A percentile compares a stretch with the other conserved stretches of the same genome.
These are phyloP conservation scores for Papilio protenor DNA, from an alignment of 2,888 invertebrate species.

Conservation along the genomic window DNA sequence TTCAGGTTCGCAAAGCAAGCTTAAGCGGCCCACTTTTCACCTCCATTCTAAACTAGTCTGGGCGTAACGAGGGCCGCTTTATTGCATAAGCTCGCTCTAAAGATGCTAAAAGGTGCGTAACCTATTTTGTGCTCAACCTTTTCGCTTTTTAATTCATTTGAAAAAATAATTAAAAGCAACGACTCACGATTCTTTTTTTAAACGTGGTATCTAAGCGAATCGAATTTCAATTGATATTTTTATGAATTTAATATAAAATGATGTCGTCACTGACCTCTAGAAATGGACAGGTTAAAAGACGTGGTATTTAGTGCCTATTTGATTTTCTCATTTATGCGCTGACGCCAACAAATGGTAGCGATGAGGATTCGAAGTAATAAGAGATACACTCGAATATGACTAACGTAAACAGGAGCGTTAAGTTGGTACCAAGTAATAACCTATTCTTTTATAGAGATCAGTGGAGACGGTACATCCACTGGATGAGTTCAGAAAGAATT, in stretches of 20 bases:
- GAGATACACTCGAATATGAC: too few relatives aligned
- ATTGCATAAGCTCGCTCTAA: slow-evolving; percentile 41
- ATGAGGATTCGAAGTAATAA: too few relatives aligned
- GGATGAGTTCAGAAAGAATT: too few relatives aligned
- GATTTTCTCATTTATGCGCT: too few relatives aligned
- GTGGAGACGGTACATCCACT: too few relatives aligned
- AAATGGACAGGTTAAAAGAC: too few relatives aligned
- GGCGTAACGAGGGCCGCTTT: slow-evolving; percentile 40
- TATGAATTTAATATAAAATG: background rate
- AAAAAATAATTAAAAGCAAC: slow-evolving; percentile 8
- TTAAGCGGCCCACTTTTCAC: slow-evolving; percentile 42
- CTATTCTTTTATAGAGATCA: too few relatives aligned
- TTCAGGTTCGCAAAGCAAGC: slow-evolving; percentile 41
- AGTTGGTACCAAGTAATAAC: too few relatives aligned
- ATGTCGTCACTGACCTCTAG: too few relatives aligned
- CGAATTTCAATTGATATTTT: background rate
- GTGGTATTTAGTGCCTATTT: too few relatives aligned
- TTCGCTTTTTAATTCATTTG: slow-evolving; percentile 24
- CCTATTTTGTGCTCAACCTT: slow-evolving; percentile 40
- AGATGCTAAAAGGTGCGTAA: slow-evolving; percentile 42
- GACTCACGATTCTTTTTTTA: background rate
- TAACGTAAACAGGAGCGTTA: too few relatives aligned
- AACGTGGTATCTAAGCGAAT: background rate
- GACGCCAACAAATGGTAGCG: too few relatives aligned
- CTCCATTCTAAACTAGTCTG: slow-evolving; percentile 41